Base-by-base conservation (phyloP, 1,140 invertebrate genomes). In the Drosophila parabipectinata region DNA sequence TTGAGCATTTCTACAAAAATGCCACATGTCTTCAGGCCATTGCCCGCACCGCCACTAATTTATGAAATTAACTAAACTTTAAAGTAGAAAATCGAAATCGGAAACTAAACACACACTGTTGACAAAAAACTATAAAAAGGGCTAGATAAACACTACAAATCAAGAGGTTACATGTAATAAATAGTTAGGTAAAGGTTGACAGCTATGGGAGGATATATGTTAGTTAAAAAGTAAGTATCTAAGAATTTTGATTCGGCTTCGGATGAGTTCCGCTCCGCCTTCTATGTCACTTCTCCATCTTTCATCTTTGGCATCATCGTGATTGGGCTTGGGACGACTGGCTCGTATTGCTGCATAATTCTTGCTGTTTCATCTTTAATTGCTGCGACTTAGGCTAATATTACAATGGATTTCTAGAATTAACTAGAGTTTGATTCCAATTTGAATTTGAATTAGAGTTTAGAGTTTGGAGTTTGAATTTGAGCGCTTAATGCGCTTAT, bases 261-360 rank as follows among this genome's bases (percentile, higher is more conserved):
- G 60, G 45, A 28, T n/a, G 48, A 45, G 24, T 72, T 71, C 37
- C 24, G 34, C 32, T 63, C 32, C 53, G 47, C 47, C 45, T 55
- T 47, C 45, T n/a, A 28, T 50, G 30, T 47, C 34, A 39, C 44
- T 47, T 32, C 15, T 34, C 26, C 44, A 21, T 47, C 58, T 37
- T 85, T 82, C 82, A 87, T 85, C 78, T 76, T 66, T 64, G 78
- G 78, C 82, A 87, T 85, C 82, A 48, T 85, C 82, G 47, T 67
- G 53, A 47, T 30, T 41, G 50, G 41, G 52, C 64, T 10, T 47
- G 44, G 7, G 79, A 8, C 14, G 58, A 50, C 39, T 37, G 62
- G 26, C 45, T 67, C 56, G 51, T 51, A 9, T 62, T 59, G 52
- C 58, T 61, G 63, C 14, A 3, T 41, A 41, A 14, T 6, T 5